A percentile compares a stretch with the other conserved stretches of the same genome.
phyloP scores from a whole-genome alignment of 2,888 invertebrate genomes.

The Ryuthela nishihirai region DNA sequence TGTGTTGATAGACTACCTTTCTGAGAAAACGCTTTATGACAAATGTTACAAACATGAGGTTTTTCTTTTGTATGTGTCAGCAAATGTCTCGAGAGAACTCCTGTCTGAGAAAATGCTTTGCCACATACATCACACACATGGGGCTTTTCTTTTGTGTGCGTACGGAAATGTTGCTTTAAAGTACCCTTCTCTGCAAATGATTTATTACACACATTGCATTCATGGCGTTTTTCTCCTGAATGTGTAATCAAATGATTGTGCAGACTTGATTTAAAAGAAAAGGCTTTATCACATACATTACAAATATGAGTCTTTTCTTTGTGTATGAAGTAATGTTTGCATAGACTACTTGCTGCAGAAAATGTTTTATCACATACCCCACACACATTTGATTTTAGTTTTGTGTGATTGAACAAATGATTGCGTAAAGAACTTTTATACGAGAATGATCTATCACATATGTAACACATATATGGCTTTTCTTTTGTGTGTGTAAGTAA shows the following conservation, averaged over 20 bases:
- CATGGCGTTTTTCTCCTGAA: neutral
- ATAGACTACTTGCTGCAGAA: neutral
- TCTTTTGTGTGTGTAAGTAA: neutral
- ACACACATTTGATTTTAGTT: neutral
- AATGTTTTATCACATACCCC: neutral
- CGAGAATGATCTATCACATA: neutral
- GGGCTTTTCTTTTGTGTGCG: neutral
- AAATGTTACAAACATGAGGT: slow-evolving; percentile 57
- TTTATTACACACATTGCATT: neutral
- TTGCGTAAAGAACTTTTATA: neutral
- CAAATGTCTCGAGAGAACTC: slow-evolving; percentile 48
- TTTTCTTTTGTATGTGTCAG: slow-evolving; percentile 55
- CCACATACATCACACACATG: neutral
- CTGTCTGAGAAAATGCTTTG: neutral
- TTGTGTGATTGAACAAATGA: neutral
- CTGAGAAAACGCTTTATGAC: slow-evolving; percentile 44
- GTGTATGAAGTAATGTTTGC: neutral
- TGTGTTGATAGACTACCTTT: slow-evolving; percentile 47
- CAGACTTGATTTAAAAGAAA: neutral
- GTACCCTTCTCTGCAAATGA: neutral
- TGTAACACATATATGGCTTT: neutral
- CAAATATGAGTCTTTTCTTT: neutral
- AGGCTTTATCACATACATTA: neutral
- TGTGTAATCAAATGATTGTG: neutral
- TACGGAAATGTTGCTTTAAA: neutral